Percentiles rank a stretch among this genome's conserved stretches.
Conservation (phyloP, 1,140 invertebrate genomes). For the Reticulitermes speratus region DNA sequence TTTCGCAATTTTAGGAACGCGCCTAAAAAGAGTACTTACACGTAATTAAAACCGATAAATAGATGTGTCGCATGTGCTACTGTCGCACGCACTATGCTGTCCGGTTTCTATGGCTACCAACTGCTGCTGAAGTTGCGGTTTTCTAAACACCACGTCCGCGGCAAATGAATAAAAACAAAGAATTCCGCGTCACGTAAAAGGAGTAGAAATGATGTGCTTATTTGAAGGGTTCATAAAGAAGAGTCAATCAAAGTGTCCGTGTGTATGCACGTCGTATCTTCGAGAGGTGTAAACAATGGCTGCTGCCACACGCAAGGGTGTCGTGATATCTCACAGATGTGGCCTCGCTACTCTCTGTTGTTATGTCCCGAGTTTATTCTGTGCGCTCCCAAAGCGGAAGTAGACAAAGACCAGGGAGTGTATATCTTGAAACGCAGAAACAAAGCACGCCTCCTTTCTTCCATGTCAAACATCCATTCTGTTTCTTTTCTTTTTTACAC, state of each 20-base stretch:
- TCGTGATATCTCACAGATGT: background rate
- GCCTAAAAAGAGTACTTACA: background rate
- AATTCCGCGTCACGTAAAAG: background rate
- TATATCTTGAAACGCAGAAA: background rate
- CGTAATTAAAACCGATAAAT: background rate
- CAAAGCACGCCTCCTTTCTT: background rate
- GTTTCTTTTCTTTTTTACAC: background rate
- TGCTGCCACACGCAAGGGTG: background rate
- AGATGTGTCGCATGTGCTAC: background rate
- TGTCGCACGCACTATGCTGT: background rate
- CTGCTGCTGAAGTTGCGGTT: background rate
- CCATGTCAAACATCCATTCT: background rate
- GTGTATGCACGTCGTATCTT: background rate
- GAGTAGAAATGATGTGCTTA: background rate
- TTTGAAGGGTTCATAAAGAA: conserved; percentile 1
- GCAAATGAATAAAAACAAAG: background rate
- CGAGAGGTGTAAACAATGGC: background rate
- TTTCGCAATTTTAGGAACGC: no score
- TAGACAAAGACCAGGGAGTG: background rate
- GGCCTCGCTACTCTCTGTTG: background rate
- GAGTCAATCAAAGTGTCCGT: background rate
- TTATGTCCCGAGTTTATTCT: background rate
- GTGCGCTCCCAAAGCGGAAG: background rate
- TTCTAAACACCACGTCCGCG: background rate
- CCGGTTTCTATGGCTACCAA: background rate